Base-by-base conservation (phyloP, 2,888 invertebrate genomes). In the Thalpophila matura region DNA sequence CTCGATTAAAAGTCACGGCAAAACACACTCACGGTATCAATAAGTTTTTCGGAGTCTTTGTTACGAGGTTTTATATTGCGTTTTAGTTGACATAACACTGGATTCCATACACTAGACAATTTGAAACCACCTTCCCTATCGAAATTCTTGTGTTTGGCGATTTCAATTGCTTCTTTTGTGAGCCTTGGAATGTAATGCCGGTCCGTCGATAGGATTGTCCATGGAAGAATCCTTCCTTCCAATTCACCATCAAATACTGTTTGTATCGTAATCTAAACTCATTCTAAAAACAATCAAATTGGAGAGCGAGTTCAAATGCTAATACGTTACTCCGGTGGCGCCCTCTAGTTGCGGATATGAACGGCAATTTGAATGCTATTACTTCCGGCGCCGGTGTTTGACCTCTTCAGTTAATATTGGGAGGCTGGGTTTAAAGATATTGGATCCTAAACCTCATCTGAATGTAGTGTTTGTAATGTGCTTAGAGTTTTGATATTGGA, bases 281-380 rank as follows among this genome's bases (percentile, higher is more conserved):
- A 74, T 74, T 51, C 12, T 3, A 38, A 60, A 72, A 71, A 75
- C 77, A 77, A 77, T 75, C 66, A 60, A 42, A 45, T 29, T 40
- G 5, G 4, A 66, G 64, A 43, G 59, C 37, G 18, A 58, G 54
- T 62, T 38, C 27, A 47, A 63, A 79, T 77, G 79, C 74, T 74
- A 77, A 77, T 80, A 69, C 54, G 50, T 55, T 12, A 6, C 29
- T 40, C 43, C 53, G 57, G 61, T 60, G 70, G 63, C 64, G 70
- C 78, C 71, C 46, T 61, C 69, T 45, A 18, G 40, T 27, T n/a
- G 64, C 79, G 79, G 80, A 80, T 81, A 80, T 81, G 74, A 80
- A 68, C 64, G 74, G 24, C 64, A 64, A 80, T 80, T 80, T 80
- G 80, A 80, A 80, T 80, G 79, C 72, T 80, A 80, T 80, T 80